Conservation (phyloP, 2,113 vertebrate species). For the Myotis lucifugus region DNA sequence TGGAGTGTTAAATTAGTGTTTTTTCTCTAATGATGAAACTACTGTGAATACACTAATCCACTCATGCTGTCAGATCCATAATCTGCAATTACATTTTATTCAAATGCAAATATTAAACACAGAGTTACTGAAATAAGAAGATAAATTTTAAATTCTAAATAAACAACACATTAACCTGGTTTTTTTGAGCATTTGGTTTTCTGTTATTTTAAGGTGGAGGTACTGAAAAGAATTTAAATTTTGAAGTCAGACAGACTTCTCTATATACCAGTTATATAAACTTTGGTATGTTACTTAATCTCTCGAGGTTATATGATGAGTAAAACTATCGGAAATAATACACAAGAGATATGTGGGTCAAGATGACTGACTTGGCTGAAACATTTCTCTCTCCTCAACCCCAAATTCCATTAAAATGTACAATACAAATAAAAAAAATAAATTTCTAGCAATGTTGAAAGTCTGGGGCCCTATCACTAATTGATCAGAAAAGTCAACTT, state of each 20-base stretch:
- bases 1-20: conserved; percentile 78
- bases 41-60: conserved; percentile 80
- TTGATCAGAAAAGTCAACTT: background rate
- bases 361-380: background rate
- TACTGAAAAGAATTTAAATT: background rate
- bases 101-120: conserved; percentile 79
- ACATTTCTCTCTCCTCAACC: background rate
- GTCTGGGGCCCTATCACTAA: background rate
- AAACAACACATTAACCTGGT: background rate
- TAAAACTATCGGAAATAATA: background rate
- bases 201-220: background rate
- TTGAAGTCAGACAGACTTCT: background rate
- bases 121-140: conserved; percentile 56
- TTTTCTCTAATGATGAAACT: conserved; percentile 74
- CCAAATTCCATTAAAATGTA: background rate
- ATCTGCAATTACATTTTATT: conserved; percentile 83
- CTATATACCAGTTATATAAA: background rate
- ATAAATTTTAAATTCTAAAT: conserved; percentile 66
- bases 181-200: background rate
- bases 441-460: background rate
- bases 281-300: background rate
- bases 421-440: background rate
- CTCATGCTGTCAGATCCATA: conserved; percentile 79
- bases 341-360: background rate
- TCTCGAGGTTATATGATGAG: background rate